These are phyloP conservation scores for Channa argus DNA, from an alignment of 2,113 vertebrate genomes.

Conservation along the genomic window DNA sequence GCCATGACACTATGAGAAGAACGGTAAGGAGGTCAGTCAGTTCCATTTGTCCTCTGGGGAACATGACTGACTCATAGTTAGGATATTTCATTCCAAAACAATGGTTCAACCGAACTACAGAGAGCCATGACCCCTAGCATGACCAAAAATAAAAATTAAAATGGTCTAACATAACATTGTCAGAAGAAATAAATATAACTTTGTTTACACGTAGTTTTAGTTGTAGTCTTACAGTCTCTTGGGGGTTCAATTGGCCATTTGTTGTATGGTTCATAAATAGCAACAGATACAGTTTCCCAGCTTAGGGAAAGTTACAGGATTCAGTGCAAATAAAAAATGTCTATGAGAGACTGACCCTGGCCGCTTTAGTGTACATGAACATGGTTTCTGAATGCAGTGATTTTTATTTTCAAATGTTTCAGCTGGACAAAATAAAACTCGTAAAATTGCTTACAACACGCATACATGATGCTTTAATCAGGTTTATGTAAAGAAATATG, in stretches of 20 bases:
- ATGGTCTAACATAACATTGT: not conserved
- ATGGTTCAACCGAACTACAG: not conserved
- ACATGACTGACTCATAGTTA: no score
- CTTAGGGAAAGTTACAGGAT: no score
- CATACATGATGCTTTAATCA: conserved; percentile 4
- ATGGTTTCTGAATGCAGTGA: conserved; percentile 8
- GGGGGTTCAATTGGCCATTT: not conserved
- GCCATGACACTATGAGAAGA: no score
- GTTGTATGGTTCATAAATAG: not conserved
- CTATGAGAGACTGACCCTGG: not conserved
- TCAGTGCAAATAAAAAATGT: not conserved
- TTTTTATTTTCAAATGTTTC: not conserved
- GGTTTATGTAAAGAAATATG: not conserved
- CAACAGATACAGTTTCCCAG: not conserved
- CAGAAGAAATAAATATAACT: no score
- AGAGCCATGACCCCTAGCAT: not conserved
- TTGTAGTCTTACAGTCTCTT: not conserved
- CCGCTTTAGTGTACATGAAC: not conserved
- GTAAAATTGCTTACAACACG: not conserved
- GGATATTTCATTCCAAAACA: not conserved
- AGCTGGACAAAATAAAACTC: no score
- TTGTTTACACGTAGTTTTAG: not conserved
- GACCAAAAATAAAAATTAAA: not conserved
- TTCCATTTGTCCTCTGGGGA: not conserved
- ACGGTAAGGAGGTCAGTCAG: no score